phyloP scores from a whole-genome alignment of 2,113 vertebrate genomes.

The Melospiza melodia region DNA sequence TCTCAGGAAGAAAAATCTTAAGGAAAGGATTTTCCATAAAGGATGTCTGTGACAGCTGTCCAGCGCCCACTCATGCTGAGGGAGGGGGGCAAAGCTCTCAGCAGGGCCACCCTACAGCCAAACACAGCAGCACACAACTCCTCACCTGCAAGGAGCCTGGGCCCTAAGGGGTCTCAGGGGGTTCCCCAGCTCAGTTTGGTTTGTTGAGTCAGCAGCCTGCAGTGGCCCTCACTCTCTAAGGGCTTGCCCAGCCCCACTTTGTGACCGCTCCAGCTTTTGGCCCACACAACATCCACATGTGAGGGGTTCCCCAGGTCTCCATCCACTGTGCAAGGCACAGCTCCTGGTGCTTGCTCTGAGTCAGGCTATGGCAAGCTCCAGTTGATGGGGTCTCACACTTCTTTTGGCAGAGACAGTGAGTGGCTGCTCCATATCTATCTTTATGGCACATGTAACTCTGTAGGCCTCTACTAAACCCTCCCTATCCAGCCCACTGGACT shows the following conservation, averaged over 20 bases:
- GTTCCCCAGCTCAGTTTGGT: background rate
- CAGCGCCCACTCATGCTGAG: rapidly evolving
- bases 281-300: rapidly evolving
- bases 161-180: background rate
- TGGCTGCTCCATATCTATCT: background rate
- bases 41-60: too few species aligned
- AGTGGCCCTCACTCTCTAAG: background rate
- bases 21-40: too few species aligned
- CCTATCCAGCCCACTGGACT: background rate
- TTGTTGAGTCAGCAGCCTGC: background rate
- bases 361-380: background rate
- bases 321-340: background rate
- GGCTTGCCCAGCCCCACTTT: background rate
- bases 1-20: too few species aligned
- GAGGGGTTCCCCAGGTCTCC: background rate
- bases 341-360: background rate
- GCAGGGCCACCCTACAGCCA: background rate
- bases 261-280: background rate
- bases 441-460: rapidly evolving
- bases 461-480: background rate
- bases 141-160: background rate
- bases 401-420: background rate
- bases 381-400: background rate
- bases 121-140: background rate
- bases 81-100: background rate